phyloP scores from a whole-genome alignment of 1,140 invertebrate genomes.

The Conopomorpha cramerella region DNA sequence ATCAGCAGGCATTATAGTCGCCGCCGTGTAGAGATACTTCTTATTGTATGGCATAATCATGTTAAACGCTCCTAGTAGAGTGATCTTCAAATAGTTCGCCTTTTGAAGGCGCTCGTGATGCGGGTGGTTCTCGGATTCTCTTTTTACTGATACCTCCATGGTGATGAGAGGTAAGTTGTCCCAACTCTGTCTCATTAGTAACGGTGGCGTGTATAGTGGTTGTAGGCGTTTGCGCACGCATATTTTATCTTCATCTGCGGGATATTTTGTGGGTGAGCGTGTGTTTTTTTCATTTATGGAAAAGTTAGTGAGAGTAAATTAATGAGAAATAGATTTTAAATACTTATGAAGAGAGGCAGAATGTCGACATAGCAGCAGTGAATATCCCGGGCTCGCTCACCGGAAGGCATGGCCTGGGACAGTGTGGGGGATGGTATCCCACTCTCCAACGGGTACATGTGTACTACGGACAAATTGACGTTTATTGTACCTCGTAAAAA shows the following conservation, averaged over 20 bases:
- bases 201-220: constrained; percentile 13
- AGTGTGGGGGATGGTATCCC: not conserved
- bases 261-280: not conserved
- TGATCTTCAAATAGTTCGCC: constrained; percentile 30
- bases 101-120: constrained; percentile 25
- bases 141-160: constrained; percentile 16
- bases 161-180: constrained; percentile 32
- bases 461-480: too few relatives aligned
- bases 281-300: not conserved
- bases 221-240: constrained; percentile 26
- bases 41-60: constrained; percentile 19
- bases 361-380: constrained; percentile 40
- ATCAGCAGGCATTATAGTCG: constrained; percentile 20
- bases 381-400: constrained; percentile 4
- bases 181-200: constrained; percentile 30
- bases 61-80: constrained; percentile 30
- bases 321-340: constrained; percentile 4
- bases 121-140: constrained; percentile 14
- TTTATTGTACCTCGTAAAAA: too few relatives aligned
- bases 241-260: constrained; percentile 24
- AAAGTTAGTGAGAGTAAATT: not conserved
- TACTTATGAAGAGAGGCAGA: constrained; percentile 28
- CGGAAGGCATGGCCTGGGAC: constrained; percentile 1
- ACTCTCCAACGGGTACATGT: constrained; percentile 12
- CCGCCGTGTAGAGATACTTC: constrained; percentile 18